phyloP scores from a whole-genome alignment of 2,888 invertebrate genomes.

The Prionchulus punctatus region DNA sequence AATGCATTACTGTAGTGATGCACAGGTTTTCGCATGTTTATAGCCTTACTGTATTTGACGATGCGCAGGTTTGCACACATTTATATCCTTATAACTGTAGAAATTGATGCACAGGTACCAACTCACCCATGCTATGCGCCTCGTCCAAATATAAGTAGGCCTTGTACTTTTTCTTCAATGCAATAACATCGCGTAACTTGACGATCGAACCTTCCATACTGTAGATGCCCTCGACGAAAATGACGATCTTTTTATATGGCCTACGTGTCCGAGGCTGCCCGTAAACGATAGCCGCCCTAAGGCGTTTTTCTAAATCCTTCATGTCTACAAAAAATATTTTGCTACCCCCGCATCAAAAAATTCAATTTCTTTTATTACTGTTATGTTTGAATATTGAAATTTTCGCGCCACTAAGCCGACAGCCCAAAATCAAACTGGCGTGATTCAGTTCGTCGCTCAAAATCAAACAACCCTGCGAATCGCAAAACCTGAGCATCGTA shows the following conservation, averaged over 20 bases:
- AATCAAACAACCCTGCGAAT: conserved; percentile 54
- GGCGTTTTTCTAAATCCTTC: conserved; percentile 56
- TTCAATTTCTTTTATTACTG: conserved; percentile 29
- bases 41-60: too few relatives aligned
- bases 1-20: too few relatives aligned
- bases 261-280: conserved; percentile 57
- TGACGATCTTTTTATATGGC: conserved; percentile 34
- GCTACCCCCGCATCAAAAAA: not conserved
- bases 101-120: too few relatives aligned
- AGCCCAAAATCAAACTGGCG: conserved; percentile 81
- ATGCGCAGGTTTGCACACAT: too few relatives aligned
- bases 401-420: conserved; percentile 65
- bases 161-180: conserved; percentile 78
- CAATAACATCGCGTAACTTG: conserved; percentile 66
- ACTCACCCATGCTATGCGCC: conserved; percentile 86
- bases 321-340: not conserved
- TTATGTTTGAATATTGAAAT: conserved; percentile 61
- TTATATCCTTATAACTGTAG: too few relatives aligned
- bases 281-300: conserved; percentile 55
- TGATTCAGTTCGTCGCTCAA: conserved; percentile 93
- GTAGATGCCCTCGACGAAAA: conserved; percentile 25
- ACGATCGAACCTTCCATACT: conserved; percentile 94
- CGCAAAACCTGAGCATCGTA: not conserved
- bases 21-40: too few relatives aligned
- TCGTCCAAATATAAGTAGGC: conserved; percentile 92